Evolutionary conservation across 2,888 invertebrate genomes (phyloP).

Genomic region (Mechanitis messenoides): DNA sequence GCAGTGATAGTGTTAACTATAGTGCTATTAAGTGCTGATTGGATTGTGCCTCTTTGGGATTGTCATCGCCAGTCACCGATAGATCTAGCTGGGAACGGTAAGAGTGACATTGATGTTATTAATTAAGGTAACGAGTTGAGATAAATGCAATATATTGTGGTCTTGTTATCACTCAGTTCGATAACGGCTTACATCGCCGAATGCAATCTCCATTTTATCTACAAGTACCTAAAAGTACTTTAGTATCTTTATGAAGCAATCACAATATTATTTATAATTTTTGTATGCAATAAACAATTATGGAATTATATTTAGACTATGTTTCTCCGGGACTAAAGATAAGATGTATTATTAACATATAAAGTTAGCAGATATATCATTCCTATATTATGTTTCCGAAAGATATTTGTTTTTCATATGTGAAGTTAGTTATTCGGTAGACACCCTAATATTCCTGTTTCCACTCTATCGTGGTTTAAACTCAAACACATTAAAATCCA

Average conservation of each 20-base stretch:
- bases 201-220: conserved; percentile 14
- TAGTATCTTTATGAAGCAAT: conserved; percentile 10
- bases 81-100: conserved; percentile 72
- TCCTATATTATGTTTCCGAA: no score
- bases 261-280: conserved; percentile 13
- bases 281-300: conserved; percentile 1
- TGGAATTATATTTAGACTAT: not conserved
- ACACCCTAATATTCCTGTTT: no score
- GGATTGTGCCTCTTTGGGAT: conserved; percentile 73
- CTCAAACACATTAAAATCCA: no score
- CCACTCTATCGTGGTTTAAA: no score
- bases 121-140: not conserved
- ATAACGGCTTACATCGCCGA: conserved; percentile 12
- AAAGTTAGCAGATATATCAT: not conserved
- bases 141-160: not conserved
- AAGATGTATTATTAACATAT: not conserved
- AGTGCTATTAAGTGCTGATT: conserved; percentile 69
- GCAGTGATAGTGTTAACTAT: conserved; percentile 69
- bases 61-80: conserved; percentile 69
- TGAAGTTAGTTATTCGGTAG: not conserved
- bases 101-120: conserved; percentile 34
- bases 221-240: conserved; percentile 13
- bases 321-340: not conserved
- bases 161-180: not conserved
- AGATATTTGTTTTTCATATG: conserved; percentile 23